Evolutionary conservation across 2,113 vertebrate species (phyloP).

Genomic region (Oxyura jamaicensis): DNA sequence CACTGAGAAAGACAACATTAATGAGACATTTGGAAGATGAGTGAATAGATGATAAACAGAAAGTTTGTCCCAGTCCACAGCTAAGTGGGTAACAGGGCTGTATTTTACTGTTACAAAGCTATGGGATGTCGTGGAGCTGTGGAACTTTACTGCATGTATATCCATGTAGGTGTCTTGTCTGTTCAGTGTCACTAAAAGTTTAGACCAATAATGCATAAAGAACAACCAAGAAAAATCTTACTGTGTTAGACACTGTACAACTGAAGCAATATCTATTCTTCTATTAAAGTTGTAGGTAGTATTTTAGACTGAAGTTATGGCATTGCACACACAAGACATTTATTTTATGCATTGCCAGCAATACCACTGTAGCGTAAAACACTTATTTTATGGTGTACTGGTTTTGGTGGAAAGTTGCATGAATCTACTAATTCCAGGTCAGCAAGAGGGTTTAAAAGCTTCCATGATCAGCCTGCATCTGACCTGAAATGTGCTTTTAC

Average conservation of each 20-base stretch:
- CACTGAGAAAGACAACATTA: not conserved
- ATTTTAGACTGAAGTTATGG: constrained; percentile 64
- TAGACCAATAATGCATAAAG: not conserved
- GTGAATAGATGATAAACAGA: not conserved
- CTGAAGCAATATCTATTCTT: constrained; percentile 18
- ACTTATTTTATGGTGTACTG: constrained; percentile 78
- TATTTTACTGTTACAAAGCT: not conserved
- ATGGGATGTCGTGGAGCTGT: not conserved
- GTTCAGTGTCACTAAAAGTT: not conserved
- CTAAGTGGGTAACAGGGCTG: not conserved
- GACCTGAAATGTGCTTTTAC: constrained; percentile 80
- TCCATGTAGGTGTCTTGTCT: not conserved
- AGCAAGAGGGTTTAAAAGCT: constrained; percentile 78
- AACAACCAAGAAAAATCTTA: not conserved
- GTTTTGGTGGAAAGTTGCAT: constrained; percentile 72
- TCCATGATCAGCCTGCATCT: constrained; percentile 68
- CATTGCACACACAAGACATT: constrained; percentile 69
- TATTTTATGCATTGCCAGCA: constrained; percentile 81
- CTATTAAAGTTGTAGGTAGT: constrained; percentile 26
- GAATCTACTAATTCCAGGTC: constrained; percentile 79
- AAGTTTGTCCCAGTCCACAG: not conserved
- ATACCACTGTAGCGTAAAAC: constrained; percentile 76
- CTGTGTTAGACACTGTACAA: not conserved
- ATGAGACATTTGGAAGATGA: not conserved
- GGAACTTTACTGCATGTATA: not conserved